A percentile compares a stretch with the other conserved stretches of the same genome.
phyloP scores from a whole-genome alignment of 2,797 vertebrate species.

The Myotis planiceps region DNA sequence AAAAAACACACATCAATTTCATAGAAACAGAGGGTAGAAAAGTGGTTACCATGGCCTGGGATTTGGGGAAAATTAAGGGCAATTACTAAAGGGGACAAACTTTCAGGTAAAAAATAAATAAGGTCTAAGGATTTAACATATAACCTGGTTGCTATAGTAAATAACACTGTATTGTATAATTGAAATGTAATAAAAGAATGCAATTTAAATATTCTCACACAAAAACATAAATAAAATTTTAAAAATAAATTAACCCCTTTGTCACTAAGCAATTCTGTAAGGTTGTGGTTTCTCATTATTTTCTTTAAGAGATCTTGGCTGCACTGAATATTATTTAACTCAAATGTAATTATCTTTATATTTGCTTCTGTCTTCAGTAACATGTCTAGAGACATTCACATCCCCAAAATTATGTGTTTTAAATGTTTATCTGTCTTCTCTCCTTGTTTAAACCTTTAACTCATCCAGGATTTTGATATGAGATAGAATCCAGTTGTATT shows the following conservation, averaged over 20 bases:
- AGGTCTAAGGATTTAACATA: not conserved
- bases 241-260: slow-evolving; percentile 46
- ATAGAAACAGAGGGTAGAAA: not conserved
- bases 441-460: slow-evolving; percentile 37
- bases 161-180: not conserved
- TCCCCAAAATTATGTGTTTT: not conserved
- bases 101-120: not conserved
- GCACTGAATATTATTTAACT: not conserved
- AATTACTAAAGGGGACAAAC: not conserved
- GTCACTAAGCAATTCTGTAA: not conserved
- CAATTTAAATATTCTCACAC: not conserved
- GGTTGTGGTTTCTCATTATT: not conserved
- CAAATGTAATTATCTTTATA: not conserved
- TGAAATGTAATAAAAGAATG: not conserved
- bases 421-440: not conserved
- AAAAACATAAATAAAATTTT: not conserved
- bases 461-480: slow-evolving; percentile 11
- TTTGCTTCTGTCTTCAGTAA: not conserved
- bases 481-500: slow-evolving; percentile 6
- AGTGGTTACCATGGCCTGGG: not conserved
- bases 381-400: not conserved
- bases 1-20: not conserved
- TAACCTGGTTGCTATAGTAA: not conserved
- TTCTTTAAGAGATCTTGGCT: not conserved
- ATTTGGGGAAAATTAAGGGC: not conserved